phyloP scores from a whole-genome alignment of 2,888 invertebrate species.

The Drosophila sordidapex region DNA sequence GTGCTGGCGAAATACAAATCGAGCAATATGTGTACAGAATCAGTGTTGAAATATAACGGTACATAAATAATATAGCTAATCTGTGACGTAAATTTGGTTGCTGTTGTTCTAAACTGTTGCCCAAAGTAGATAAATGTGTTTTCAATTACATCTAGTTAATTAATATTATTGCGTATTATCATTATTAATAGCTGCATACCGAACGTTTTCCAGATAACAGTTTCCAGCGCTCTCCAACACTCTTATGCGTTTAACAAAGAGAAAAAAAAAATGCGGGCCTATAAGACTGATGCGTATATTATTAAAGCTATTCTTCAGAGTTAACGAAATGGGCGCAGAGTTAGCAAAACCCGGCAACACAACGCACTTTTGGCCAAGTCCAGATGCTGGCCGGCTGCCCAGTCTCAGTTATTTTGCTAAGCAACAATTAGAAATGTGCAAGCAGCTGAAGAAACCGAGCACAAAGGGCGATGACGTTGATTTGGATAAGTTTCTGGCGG shows the following conservation, averaged over 20 bases:
- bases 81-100: background rate
- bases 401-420: slow-evolving; percentile 51
- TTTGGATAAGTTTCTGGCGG: slow-evolving; percentile 57
- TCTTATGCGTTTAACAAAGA: background rate
- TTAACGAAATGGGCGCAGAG: background rate
- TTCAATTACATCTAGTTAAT: background rate
- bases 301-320: background rate
- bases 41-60: too few relatives aligned
- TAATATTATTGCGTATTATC: background rate
- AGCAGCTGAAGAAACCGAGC: slow-evolving; percentile 53
- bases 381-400: background rate
- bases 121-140: background rate
- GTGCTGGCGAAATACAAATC: slow-evolving; percentile 9
- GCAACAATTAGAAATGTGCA: slow-evolving; percentile 63
- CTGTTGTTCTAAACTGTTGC: background rate
- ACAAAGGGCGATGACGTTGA: slow-evolving; percentile 49
- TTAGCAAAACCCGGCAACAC: background rate
- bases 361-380: background rate
- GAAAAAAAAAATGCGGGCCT: too few relatives aligned
- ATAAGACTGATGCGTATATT: background rate
- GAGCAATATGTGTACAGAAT: too few relatives aligned
- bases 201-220: background rate
- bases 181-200: background rate
- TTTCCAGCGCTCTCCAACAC: background rate
- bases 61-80: background rate